Evolutionary conservation across 2,888 invertebrate species (phyloP).

Genomic region (Margaritifera margaritifera): DNA sequence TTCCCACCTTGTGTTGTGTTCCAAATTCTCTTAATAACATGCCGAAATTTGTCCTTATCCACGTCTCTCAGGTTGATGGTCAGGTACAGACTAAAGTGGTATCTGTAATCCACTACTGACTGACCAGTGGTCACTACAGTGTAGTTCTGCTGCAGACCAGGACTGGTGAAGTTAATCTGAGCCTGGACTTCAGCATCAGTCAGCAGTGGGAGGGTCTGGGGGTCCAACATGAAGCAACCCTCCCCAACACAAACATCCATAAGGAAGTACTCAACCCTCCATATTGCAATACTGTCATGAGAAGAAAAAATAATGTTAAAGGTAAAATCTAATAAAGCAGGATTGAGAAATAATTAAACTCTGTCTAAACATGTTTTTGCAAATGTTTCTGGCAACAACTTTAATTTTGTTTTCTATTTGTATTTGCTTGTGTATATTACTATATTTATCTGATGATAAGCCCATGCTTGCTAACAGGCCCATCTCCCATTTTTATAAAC

Average conservation of each 20-base stretch:
- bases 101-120: constrained; percentile 33
- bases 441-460: too few species aligned
- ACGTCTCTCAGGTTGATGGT: constrained; percentile 21
- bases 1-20: constrained; percentile 19
- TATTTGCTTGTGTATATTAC: too few species aligned
- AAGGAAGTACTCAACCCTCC: constrained; percentile 43
- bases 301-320: too few species aligned
- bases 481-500: too few species aligned
- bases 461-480: too few species aligned
- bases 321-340: too few species aligned
- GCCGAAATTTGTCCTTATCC: constrained; percentile 24
- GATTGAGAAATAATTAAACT: too few species aligned
- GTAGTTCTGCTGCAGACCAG: constrained; percentile 9
- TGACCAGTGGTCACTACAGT: constrained; percentile 14
- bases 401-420: too few species aligned
- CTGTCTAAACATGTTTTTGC: too few species aligned
- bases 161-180: constrained; percentile 27
- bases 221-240: constrained; percentile 31
- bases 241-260: constrained; percentile 17
- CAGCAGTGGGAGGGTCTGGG: constrained; percentile 30
- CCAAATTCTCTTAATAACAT: constrained; percentile 27
- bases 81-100: constrained; percentile 32
- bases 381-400: too few species aligned
- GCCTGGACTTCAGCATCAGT: constrained; percentile 7
- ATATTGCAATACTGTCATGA: constrained; percentile 30